Evolutionary conservation across 2,113 vertebrate genomes (phyloP).

Genomic region (Pandion haliaetus): DNA sequence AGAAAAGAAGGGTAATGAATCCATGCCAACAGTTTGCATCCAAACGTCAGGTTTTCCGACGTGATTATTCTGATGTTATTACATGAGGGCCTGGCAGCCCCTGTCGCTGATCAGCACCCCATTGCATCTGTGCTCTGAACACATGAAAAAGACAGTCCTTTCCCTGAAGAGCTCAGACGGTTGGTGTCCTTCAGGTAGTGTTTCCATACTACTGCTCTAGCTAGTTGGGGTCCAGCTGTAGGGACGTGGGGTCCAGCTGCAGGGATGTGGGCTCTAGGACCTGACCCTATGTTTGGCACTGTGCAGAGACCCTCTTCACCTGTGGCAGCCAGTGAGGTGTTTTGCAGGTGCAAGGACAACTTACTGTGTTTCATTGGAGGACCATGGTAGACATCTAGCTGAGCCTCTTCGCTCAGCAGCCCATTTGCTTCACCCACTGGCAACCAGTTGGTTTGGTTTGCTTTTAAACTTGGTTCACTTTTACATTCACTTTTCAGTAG

Average conservation of each 20-base stretch:
- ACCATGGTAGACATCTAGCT: not conserved
- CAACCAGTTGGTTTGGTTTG: not conserved
- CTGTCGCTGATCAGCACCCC: not conserved
- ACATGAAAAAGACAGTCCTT: not conserved
- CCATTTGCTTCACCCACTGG: not conserved
- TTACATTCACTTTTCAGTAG: not conserved
- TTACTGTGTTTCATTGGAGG: not conserved
- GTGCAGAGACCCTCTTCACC: not conserved
- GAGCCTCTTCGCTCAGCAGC: not conserved
- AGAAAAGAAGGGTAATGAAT: not conserved
- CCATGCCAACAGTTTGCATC: not conserved
- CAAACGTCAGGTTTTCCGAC: not conserved
- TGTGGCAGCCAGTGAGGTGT: not conserved
- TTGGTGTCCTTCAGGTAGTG: not conserved
- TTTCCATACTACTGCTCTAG: not conserved
- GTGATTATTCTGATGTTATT: not conserved
- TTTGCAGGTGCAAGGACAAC: not conserved
- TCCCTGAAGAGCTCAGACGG: not conserved
- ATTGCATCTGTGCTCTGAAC: not conserved
- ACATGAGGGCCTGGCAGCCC: not conserved
- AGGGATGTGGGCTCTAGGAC: not conserved
- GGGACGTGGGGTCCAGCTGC: not conserved
- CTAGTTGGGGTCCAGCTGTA: not conserved
- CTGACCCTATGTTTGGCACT: accelerated
- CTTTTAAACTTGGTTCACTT: not conserved